Base-by-base conservation (phyloP, 2,113 vertebrate genomes). In the Cynopterus brachyotis region DNA sequence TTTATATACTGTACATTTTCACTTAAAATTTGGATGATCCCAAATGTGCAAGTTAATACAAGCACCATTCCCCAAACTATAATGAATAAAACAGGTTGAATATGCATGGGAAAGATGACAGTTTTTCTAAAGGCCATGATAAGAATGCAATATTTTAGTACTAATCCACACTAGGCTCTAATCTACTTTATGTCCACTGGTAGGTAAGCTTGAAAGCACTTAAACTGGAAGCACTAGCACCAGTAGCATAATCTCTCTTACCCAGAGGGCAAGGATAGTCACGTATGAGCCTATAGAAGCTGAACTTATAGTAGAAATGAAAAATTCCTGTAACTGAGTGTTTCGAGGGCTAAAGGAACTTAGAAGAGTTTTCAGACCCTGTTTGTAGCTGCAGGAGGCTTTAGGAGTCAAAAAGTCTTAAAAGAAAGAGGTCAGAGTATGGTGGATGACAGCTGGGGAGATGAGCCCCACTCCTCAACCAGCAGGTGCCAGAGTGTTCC, bases 21-120 rank as follows among this genome's bases (percentile, higher is more conserved):
- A 93, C 28, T 84, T 88, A 95, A 96, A 95, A 97, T 93, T 40
- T 22, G 89, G 40, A 78, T 91, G 22, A 42, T 60, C 64, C 79
- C 59, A 95, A 97, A 94, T 2, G 15, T 91, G 86, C 40, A 19
- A 13, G 88, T 55, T 91, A 96, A 84, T 84, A 72, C 70, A 78
- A 86, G 85, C 8, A 15, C 93, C 83, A 35, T 40, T 97, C 97
- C 89, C 85, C 0, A 3, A 95, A 88, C 47, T 67, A 24, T 67
- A 32, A 50, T 11, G 42, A 89, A 73, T 19, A 12, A 72, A 95
- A 45, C 11, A 30, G 13, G 70, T 1, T 45, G 16, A 42, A n/a
- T 0, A 8, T 10, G 12, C 55, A 45, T 0, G 6, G 22, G 50
- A 22, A 35, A 72, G 90, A 66, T 50, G 19, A 22, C 35, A 60